Conservation (phyloP, 2,797 vertebrate species). For the Pipistrellus kuhlii region DNA sequence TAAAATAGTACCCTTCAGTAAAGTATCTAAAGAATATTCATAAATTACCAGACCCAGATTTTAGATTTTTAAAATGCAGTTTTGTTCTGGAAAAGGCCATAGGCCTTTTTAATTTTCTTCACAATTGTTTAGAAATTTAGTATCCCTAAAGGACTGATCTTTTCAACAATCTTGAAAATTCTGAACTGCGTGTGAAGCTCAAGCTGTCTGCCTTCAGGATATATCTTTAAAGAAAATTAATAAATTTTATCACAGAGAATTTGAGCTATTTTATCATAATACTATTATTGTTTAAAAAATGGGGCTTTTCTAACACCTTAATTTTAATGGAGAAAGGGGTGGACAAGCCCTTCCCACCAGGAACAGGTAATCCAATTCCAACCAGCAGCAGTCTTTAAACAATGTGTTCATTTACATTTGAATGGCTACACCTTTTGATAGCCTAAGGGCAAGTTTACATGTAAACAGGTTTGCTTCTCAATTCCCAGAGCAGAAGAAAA, state of each 20-base stretch:
- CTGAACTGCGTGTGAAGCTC: background rate
- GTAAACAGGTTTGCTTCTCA: no score
- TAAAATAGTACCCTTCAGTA: background rate
- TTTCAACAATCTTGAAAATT: conserved; percentile 19
- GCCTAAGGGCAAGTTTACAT: no score
- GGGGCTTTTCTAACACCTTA: no score
- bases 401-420: no score
- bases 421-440: no score
- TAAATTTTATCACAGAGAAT: conserved; percentile 10
- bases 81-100: background rate
- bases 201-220: background rate
- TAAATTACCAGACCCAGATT: conserved; percentile 1
- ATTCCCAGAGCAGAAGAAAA: no score
- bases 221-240: conserved; percentile 35
- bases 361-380: no score
- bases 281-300: background rate
- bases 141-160: conserved; percentile 12
- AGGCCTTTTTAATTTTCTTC: conserved; percentile 21
- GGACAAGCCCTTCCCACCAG: no score
- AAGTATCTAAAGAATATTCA: background rate
- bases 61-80: background rate
- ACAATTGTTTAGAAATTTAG: conserved; percentile 38
- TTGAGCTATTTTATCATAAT: background rate
- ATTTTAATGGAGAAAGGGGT: no score
- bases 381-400: no score